These are phyloP conservation scores for Rhynchomys soricoides DNA, from an alignment of 2,113 vertebrate species.

Conservation along the genomic window DNA sequence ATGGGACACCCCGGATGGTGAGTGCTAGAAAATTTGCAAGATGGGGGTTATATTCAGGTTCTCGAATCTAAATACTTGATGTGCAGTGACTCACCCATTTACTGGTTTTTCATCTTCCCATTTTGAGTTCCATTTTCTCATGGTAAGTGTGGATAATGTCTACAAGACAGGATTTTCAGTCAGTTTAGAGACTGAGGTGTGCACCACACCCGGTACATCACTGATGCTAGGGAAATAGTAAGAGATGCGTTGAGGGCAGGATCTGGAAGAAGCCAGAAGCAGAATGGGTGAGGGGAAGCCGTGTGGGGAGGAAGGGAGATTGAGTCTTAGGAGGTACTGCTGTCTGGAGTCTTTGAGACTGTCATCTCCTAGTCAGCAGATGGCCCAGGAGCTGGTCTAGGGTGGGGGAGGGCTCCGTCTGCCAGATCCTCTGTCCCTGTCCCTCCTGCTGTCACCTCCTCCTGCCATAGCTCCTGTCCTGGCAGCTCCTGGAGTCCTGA, in stretches of 20 bases:
- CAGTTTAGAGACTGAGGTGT: background rate
- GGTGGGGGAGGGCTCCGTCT: slow-evolving; percentile 75
- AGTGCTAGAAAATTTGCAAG: slow-evolving; percentile 59
- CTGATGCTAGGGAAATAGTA: background rate
- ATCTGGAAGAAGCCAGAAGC: slow-evolving; percentile 1
- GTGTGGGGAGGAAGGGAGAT: background rate
- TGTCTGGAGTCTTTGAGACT: slow-evolving; percentile 68
- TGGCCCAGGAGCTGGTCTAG: slow-evolving; percentile 77
- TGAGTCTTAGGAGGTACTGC: slow-evolving; percentile 33
- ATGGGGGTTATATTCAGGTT: slow-evolving; percentile 32
- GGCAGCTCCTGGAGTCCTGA: slow-evolving; percentile 77
- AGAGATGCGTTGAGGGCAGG: background rate
- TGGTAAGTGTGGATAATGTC: slow-evolving; percentile 39
- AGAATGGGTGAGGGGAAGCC: background rate
- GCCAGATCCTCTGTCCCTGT: slow-evolving; percentile 74
- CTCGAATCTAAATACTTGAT: slow-evolving; percentile 37
- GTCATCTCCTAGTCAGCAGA: slow-evolving; percentile 76
- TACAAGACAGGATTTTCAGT: slow-evolving; percentile 13
- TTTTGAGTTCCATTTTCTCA: slow-evolving; percentile 63
- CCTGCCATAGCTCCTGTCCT: slow-evolving; percentile 79
- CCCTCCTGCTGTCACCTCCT: slow-evolving; percentile 77
- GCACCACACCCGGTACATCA: background rate
- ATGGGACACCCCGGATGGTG: slow-evolving; percentile 77
- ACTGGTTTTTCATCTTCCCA: slow-evolving; percentile 27
- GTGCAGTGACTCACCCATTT: slow-evolving; percentile 49